Conservation (phyloP, 2,113 vertebrate genomes). For the Nannobrachium achirus region DNA sequence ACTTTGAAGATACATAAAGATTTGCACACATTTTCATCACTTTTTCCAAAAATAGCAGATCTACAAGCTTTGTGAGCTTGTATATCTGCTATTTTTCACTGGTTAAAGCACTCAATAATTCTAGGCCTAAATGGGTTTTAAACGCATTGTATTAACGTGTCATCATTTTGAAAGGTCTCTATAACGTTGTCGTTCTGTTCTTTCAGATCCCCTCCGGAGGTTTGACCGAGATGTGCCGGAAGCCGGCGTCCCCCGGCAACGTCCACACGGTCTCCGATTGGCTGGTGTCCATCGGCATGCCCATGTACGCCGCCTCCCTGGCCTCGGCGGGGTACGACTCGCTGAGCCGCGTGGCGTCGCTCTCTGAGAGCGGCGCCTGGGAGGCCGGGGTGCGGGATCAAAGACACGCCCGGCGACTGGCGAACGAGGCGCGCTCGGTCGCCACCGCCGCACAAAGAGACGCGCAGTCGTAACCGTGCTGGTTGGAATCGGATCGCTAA, state of each 20-base stretch:
- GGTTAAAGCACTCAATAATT: too few relatives aligned
- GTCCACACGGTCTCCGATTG: slow-evolving; percentile 87
- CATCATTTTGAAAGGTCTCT: too few relatives aligned
- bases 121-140: too few relatives aligned
- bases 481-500: not conserved
- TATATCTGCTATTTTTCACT: too few relatives aligned
- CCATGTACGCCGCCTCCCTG: slow-evolving; percentile 87
- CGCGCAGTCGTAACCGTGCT: slow-evolving; percentile 49
- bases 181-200: not conserved
- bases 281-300: slow-evolving; percentile 92
- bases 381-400: slow-evolving; percentile 91
- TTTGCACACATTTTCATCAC: too few relatives aligned
- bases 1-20: too few relatives aligned
- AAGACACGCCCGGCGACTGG: slow-evolving; percentile 86
- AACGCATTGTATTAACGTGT: too few relatives aligned
- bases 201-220: slow-evolving; percentile 94
- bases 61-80: too few relatives aligned
- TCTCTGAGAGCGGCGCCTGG: slow-evolving; percentile 86
- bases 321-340: slow-evolving; percentile 84
- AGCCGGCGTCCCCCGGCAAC: slow-evolving; percentile 83
- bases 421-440: slow-evolving; percentile 87
- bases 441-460: slow-evolving; percentile 66
- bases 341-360: slow-evolving; percentile 85
- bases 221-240: slow-evolving; percentile 92
- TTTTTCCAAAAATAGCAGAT: too few relatives aligned